These are phyloP conservation scores for Acropora tenuis DNA, from an alignment of 64 coral and sea anemone genomes.

Conservation along the genomic window DNA sequence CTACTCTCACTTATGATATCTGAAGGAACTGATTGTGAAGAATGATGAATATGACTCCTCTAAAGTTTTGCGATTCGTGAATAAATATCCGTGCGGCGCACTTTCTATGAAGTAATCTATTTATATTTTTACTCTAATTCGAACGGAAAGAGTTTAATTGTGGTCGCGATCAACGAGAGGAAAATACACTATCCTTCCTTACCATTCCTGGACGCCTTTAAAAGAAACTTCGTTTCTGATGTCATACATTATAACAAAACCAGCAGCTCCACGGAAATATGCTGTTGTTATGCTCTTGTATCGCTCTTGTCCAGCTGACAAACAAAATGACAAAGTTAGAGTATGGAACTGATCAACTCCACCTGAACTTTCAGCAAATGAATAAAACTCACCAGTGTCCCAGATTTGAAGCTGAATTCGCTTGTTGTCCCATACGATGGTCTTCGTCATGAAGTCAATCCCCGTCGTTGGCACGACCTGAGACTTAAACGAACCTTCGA, in stretches of 20 bases:
- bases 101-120: too few relatives aligned
- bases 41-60: too few relatives aligned
- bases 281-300: constrained; percentile 97
- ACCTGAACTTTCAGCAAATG: background rate
- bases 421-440: constrained; percentile 94
- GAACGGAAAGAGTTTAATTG: too few relatives aligned
- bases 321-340: constrained; percentile 23
- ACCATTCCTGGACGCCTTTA: constrained; percentile 95
- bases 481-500: constrained; percentile 95
- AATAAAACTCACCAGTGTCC: constrained; percentile 82
- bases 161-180: too few relatives aligned
- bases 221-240: constrained; percentile 98
- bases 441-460: constrained; percentile 99
- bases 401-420: constrained; percentile 97
- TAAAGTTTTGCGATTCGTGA: too few relatives aligned
- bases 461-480: constrained; percentile 94
- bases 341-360: background rate
- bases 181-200: background rate
- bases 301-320: constrained; percentile 95
- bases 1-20: too few relatives aligned
- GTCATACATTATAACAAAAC: constrained; percentile 99
- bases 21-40: too few relatives aligned
- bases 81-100: too few relatives aligned
- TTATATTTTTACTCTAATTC: too few relatives aligned
- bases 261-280: constrained; percentile 96